These are phyloP conservation scores for Melanotaenia maccullochi DNA, from an alignment of 2,797 vertebrate species.

Conservation along the genomic window DNA sequence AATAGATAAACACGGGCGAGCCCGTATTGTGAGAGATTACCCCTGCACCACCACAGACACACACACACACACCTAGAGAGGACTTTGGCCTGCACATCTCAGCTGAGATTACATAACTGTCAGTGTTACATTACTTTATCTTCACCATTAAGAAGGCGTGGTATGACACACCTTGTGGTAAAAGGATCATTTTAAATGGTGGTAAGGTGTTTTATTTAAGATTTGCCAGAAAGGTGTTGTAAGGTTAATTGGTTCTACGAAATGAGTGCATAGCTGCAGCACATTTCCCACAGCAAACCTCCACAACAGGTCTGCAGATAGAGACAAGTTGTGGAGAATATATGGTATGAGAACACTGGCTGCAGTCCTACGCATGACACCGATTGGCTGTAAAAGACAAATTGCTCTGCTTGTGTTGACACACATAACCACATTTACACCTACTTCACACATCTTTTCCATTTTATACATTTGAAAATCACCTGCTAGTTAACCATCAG, in stretches of 20 bases:
- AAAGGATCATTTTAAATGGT: constrained; percentile 40
- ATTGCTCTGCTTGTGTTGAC: constrained; percentile 23
- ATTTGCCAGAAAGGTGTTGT: constrained; percentile 2
- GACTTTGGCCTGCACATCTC: constrained; percentile 47
- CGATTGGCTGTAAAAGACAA: constrained; percentile 16
- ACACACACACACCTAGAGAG: constrained; percentile 37
- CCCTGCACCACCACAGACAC: constrained; percentile 19
- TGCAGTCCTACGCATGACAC: constrained; percentile 24
- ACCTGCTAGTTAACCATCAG: constrained; percentile 15
- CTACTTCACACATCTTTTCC: neutral
- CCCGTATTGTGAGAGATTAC: constrained; percentile 30
- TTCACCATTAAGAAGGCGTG: constrained; percentile 18
- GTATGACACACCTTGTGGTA: neutral
- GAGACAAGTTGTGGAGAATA: constrained; percentile 33
- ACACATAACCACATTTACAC: constrained; percentile 10
- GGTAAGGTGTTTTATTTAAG: constrained; percentile 15
- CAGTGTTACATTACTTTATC: constrained; percentile 4
- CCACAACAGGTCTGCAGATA: constrained; percentile 49
- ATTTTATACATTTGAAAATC: constrained; percentile 6
- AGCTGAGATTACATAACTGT: neutral
- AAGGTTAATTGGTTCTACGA: constrained; percentile 5
- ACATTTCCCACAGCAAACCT: constrained; percentile 59
- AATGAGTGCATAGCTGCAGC: neutral
- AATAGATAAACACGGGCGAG: constrained; percentile 30
- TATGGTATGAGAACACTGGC: constrained; percentile 42